phyloP scores from a whole-genome alignment of 2,113 vertebrate genomes.

The Cromileptes altivelis region DNA sequence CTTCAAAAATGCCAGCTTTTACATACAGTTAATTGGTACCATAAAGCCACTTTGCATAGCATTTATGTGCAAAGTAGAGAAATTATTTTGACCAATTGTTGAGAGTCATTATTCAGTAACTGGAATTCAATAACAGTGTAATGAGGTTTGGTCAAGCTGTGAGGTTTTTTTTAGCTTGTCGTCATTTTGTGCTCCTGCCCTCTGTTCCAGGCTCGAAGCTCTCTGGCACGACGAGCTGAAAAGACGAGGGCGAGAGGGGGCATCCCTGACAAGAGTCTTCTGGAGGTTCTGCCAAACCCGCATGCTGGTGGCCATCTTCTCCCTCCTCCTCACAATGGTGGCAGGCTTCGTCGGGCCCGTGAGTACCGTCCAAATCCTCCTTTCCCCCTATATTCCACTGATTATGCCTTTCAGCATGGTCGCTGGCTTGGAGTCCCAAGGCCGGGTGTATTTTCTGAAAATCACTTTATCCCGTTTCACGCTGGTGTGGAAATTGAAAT shows the following conservation, averaged over 20 bases:
- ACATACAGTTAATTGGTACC: slow-evolving; percentile 1
- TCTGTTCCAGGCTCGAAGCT: slow-evolving; percentile 81
- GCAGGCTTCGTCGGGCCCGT: slow-evolving; percentile 86
- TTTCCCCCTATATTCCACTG: slow-evolving; percentile 38
- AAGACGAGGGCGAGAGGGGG: slow-evolving; percentile 76
- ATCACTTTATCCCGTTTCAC: slow-evolving; percentile 68
- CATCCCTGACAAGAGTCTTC: slow-evolving; percentile 84
- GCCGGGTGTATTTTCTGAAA: slow-evolving; percentile 57
- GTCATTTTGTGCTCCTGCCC: background rate
- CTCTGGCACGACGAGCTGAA: slow-evolving; percentile 87
- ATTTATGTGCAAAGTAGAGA: background rate
- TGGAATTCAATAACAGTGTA: background rate
- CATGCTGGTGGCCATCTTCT: slow-evolving; percentile 83
- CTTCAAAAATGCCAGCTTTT: slow-evolving; percentile 32
- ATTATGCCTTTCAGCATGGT: slow-evolving; percentile 42
- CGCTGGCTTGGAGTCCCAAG: slow-evolving; percentile 36
- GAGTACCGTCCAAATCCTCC: slow-evolving; percentile 73
- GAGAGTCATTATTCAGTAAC: background rate
- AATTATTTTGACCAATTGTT: background rate
- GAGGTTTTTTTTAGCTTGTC: background rate
- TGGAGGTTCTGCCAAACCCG: slow-evolving; percentile 89
- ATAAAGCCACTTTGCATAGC: background rate
- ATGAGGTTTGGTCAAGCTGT: slow-evolving; percentile 2
- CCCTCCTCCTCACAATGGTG: slow-evolving; percentile 85
- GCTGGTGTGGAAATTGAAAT: slow-evolving; percentile 64